Percentiles rank a stretch among this genome's conserved stretches.
Evolutionary conservation across 2,888 invertebrate genomes (phyloP).

Genomic region (Dendrolimus houi): DNA sequence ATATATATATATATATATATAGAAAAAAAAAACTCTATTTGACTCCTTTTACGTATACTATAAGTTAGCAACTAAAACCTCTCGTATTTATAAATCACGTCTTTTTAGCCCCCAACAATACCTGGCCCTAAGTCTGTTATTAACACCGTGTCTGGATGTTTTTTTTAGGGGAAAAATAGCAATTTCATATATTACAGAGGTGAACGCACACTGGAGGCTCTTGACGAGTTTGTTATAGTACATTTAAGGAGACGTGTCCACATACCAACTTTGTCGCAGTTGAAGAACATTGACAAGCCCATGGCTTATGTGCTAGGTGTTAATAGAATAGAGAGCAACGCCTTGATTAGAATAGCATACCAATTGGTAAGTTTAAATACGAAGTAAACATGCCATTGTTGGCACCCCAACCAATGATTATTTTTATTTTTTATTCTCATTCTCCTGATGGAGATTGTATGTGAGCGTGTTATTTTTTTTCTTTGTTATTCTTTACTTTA

Average conservation of each 20-base stretch:
- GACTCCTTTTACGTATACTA: no score
- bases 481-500: no score
- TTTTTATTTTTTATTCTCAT: no score
- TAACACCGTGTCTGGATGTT: not conserved
- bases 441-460: no score
- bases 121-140: no score
- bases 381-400: not conserved
- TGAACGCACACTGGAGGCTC: conserved; percentile 70
- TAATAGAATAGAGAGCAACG: conserved; percentile 72
- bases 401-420: no score
- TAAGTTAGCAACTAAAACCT: no score
- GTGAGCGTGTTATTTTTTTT: no score
- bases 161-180: conserved; percentile 60
- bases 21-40: no score
- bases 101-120: no score
- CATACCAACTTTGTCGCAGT: conserved; percentile 33
- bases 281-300: conserved; percentile 40
- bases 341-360: conserved; percentile 80
- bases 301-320: conserved; percentile 69
- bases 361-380: conserved; percentile 78
- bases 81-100: no score
- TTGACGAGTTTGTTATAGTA: conserved; percentile 80
- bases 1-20: no score
- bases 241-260: conserved; percentile 55
- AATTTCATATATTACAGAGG: conserved; percentile 78